phyloP scores from a whole-genome alignment of 37 sponge, comb jelly and placozoan species.

The Spongia lamella region DNA sequence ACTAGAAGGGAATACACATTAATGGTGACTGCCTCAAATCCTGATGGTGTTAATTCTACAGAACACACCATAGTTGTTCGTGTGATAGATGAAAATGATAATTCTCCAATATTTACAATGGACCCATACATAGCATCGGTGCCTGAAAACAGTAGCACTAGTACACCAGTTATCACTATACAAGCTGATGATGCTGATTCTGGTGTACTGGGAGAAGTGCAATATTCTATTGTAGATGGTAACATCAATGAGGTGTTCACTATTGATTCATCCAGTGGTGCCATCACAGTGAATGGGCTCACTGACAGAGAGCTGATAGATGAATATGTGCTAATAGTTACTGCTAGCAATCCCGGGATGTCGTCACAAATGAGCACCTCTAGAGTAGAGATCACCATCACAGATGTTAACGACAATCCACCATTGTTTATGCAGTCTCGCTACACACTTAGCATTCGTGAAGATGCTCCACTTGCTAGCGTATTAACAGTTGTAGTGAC shows the following conservation, averaged over 20 bases:
- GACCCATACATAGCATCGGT: not conserved
- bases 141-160: constrained; percentile 1
- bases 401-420: constrained; percentile 79
- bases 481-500: constrained; percentile 34
- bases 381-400: constrained; percentile 40
- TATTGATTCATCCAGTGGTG: too few species aligned
- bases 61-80: not conserved
- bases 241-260: too few species aligned
- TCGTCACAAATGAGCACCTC: not conserved
- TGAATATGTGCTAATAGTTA: too few species aligned
- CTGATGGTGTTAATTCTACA: not conserved
- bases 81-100: constrained; percentile 49
- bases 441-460: constrained; percentile 34
- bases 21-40: constrained; percentile 47
- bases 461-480: constrained; percentile 13
- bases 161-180: too few species aligned
- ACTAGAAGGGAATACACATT: constrained; percentile 2
- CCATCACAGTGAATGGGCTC: too few species aligned
- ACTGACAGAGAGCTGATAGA: too few species aligned
- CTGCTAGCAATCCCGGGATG: not conserved
- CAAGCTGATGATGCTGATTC: too few species aligned
- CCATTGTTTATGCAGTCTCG: constrained; percentile 49
- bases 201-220: too few species aligned
- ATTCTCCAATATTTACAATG: constrained; percentile 27
- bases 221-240: too few species aligned